Base-by-base conservation (phyloP, 37 sponge, comb jelly and placozoan genomes). In the Beroe forskalii region DNA sequence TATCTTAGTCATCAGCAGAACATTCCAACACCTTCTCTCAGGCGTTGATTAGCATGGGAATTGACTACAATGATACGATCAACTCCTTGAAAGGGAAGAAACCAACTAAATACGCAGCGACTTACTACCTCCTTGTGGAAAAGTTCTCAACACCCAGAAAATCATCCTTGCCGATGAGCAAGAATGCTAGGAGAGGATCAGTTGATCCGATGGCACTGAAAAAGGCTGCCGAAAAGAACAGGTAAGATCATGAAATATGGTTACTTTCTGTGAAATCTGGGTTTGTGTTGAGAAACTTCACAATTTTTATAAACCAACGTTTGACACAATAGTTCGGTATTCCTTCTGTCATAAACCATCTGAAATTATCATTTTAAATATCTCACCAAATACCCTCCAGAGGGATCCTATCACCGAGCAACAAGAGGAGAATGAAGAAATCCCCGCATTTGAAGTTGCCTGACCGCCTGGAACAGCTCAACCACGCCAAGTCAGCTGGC, bases 31-130 rank as follows among this genome's bases (percentile, higher is more conserved):
- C n/a, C n/a, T n/a, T n/a, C 55, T 48, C 39, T 25, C 86, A 80
- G 86, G 48, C 86, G 1, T 48, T 80, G 27, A 37, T 80, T 40
- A 80, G 35, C 55, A 80, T 80, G 86, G 86, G 86, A 4, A 80
- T 80, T 42, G 86, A 80, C 27, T 80, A 80, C 55, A 80, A 80
- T 37, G 86, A 80, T 48, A 80, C 86, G 24, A 80, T 80, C 14
- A 80, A 80, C 55, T 80, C 86, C 4, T 25, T 80, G 35, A 41
- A 37, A 38, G 55, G 55, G 24, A 41, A 44, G 40, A 80, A 80
- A 80, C 86, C 86, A 1, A 80, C 86, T 0, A 80, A 80, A 25
- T 80, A 80, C 27, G 86, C 86, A 25, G 86, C 86, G 9, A 80
- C 86, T 23, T 80, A 80, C 28, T 80, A 42, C 55, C 86, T 80